Evolutionary conservation across 2,113 vertebrate genomes (phyloP), one percentile per base, ranked within the genome.

Genomic region (Zapus hudsonius): DNA sequence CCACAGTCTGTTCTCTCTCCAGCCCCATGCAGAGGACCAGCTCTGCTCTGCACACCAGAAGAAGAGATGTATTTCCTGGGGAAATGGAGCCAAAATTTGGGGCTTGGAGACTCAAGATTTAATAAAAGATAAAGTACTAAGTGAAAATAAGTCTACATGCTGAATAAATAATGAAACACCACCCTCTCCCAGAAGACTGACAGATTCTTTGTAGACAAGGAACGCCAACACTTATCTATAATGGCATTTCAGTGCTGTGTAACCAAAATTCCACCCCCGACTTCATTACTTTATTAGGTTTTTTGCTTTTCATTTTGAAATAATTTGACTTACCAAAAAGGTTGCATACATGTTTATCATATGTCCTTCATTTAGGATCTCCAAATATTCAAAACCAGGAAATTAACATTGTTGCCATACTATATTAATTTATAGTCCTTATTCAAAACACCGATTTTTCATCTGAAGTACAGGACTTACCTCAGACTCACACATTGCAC

Each of bases 231-330:
- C 19, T 64, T 70, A 64, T 19, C 66, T 72, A 5, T 75, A 76
- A 70, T 70, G 76, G 75, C 22, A 75, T 84, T 87, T 93, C 59
- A 64, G 15, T 22, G 23, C 16, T 59, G 63, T 22, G 64, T 86
- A 66, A 69, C 22, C 84, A 61, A 70, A 87, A 91, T 59, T 22
- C 38, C 7, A 79, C 3, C 15, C 8, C 17, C 70, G 55, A 81
- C n/a, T 74, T 69, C 72, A 29, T 63, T 70, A 66, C 20, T 69
- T 44, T 73, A 61, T 44, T 86, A 40, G 67, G 63, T 27, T 55
- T 16, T 64, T 74, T 33, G 81, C 16, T 40, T 94, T 87, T 79
- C 42, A 66, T 80, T 95, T 74, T 16, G 11, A 87, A 94, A 89
- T 69, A 25, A 80, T 38, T n/a, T 70, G 25, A 75, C 72, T 94